Conservation (phyloP, 2,888 invertebrate genomes). For the Temnothorax unifasciatus region DNA sequence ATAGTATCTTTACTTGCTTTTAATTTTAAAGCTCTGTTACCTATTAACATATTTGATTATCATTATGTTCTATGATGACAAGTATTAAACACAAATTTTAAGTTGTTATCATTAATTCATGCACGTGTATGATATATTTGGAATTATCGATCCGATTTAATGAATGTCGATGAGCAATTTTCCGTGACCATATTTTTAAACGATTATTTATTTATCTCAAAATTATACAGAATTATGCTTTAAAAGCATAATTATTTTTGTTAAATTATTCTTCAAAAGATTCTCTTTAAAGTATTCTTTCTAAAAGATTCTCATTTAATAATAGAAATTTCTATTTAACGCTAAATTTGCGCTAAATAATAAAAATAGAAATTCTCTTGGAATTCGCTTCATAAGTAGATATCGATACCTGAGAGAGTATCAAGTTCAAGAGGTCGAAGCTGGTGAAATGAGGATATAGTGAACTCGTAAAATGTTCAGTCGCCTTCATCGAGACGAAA, state of each 20-base stretch:
- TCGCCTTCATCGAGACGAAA: conserved; percentile 54
- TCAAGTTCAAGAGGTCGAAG: conserved; percentile 67
- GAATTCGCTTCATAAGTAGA: neutral
- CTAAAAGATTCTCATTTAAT: neutral
- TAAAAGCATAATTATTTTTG: neutral
- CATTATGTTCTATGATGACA: neutral
- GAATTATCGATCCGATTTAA: neutral
- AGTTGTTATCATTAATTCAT: neutral
- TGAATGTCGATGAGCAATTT: neutral
- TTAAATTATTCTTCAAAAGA: neutral
- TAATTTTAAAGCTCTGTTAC: neutral
- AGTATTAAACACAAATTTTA: neutral
- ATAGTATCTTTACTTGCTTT: neutral
- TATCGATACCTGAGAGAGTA: neutral
- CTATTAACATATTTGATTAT: neutral
- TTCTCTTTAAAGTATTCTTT: neutral
- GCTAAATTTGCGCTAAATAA: neutral
- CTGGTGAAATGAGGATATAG: conserved; percentile 67
- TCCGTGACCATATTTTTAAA: neutral
- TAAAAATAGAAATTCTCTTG: neutral
- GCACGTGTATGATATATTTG: neutral
- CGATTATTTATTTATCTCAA: neutral
- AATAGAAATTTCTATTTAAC: neutral
- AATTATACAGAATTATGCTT: neutral
- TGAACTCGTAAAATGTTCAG: conserved; percentile 73